Conservation (phyloP, 2,888 invertebrate species). For the Cephus runcator region DNA sequence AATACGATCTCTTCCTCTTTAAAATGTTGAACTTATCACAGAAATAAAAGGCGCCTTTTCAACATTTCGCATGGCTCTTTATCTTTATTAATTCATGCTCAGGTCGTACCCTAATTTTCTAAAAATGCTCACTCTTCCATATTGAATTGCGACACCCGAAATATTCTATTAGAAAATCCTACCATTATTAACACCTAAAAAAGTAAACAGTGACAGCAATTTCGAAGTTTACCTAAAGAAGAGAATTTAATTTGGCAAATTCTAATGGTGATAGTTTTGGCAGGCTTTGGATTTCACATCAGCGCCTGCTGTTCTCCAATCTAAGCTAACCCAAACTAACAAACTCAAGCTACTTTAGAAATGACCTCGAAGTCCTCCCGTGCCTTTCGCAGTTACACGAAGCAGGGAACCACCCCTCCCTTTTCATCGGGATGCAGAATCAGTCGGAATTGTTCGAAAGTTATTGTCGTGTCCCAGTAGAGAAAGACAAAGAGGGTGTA, state of each 20-base stretch:
- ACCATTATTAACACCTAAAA: background rate
- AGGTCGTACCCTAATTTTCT: no score
- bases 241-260: background rate
- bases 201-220: background rate
- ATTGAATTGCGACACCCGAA: no score
- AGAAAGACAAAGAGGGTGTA: background rate
- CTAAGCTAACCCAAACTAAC: background rate
- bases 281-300: background rate
- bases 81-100: background rate
- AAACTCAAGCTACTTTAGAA: background rate
- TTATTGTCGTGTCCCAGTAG: background rate
- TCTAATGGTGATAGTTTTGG: background rate
- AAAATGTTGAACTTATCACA: background rate
- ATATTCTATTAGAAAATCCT: background rate
- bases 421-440: conserved; percentile 36
- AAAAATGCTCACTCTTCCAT: no score
- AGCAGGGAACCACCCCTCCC: background rate
- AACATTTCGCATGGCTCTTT: background rate
- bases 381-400: background rate
- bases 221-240: background rate
- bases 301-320: background rate
- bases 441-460: conserved; percentile 31
- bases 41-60: background rate
- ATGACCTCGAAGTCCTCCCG: background rate
- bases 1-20: background rate